Evolutionary conservation across 2,113 vertebrate species (phyloP), one percentile per base, ranked within the genome.

Genomic region (Pavo muticus): DNA sequence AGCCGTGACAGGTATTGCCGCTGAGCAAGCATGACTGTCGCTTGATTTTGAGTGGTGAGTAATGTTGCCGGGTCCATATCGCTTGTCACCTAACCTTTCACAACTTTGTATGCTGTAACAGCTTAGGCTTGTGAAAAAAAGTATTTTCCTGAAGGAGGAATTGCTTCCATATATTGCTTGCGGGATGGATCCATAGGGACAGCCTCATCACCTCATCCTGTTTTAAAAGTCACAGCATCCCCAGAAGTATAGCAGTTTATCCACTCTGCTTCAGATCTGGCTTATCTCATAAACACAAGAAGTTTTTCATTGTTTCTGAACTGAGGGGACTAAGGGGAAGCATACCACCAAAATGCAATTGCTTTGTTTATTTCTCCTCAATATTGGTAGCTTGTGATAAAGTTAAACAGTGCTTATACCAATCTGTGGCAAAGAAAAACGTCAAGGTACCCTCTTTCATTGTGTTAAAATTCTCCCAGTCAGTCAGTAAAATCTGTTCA

Each of bases 41-140:
- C 92, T 97, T 72, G 83, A 73, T 96, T 96, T 92, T 95, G 68
- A 87, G 92, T 94, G 96, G 88, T 97, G 97, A 98, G 97, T 97
- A 98, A 97, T 75, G 52, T 85, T 11, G 1, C 94, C 88, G 91
- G 75, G 91, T 91, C 88, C 57, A 7, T 82, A 59, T 82, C 57
- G 0, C 95, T 94, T 97, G 88, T 97, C 93, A 95, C 94, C 97
- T 95, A 97, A 95, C 91, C 94, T 96, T 96, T 96, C 75, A 67
- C 90, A 95, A 4, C 70, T 75, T 47, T 6, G 2, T 86, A 32
- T 90, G 86, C 77, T 95, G 47, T 79, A 39, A 39, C 94, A 70
- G 52, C 63, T 88, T 84, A 44, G 76, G 14, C 80, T 84, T 83
- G 47, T 13, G 37, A 56, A 57, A 95, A 87, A 87, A 77, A 18